phyloP scores from a whole-genome alignment of 2,797 vertebrate species.

The Onychomys leucogaster region DNA sequence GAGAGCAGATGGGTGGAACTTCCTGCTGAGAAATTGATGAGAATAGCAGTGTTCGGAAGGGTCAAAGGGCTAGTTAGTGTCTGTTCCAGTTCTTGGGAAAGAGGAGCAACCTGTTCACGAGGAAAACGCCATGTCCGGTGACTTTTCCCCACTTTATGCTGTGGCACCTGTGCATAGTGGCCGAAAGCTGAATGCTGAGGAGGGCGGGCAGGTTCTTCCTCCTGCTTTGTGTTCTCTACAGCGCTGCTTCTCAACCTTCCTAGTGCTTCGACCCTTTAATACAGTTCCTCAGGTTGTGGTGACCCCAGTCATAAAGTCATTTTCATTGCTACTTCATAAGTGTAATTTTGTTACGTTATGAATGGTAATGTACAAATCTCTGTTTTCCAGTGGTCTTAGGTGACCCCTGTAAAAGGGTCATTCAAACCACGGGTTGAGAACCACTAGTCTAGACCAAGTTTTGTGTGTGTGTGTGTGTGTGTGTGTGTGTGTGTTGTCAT shows the following conservation, averaged over 20 bases:
- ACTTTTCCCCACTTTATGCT: not conserved
- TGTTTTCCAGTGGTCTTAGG: not conserved
- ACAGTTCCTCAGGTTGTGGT: not conserved
- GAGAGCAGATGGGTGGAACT: not conserved
- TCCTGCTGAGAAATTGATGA: not conserved
- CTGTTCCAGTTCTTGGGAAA: not conserved
- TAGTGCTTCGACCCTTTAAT: not conserved
- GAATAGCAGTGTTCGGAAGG: not conserved
- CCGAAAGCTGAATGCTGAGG: not conserved
- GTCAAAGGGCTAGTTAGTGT: not conserved
- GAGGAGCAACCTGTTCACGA: not conserved
- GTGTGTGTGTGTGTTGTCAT: no score
- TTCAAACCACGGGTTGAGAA: not conserved
- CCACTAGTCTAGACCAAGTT: no score
- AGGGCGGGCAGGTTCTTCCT: not conserved
- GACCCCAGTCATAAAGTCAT: not conserved
- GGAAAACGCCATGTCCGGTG: not conserved
- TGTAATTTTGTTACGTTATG: not conserved
- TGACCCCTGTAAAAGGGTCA: not conserved
- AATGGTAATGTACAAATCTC: not conserved
- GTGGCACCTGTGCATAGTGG: not conserved
- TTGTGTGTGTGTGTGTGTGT: no score
- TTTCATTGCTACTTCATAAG: not conserved
- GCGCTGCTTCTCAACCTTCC: not conserved
- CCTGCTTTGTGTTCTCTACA: not conserved